phyloP scores from a whole-genome alignment of 2,113 vertebrate species.

The Hymenochirus boettgeri region DNA sequence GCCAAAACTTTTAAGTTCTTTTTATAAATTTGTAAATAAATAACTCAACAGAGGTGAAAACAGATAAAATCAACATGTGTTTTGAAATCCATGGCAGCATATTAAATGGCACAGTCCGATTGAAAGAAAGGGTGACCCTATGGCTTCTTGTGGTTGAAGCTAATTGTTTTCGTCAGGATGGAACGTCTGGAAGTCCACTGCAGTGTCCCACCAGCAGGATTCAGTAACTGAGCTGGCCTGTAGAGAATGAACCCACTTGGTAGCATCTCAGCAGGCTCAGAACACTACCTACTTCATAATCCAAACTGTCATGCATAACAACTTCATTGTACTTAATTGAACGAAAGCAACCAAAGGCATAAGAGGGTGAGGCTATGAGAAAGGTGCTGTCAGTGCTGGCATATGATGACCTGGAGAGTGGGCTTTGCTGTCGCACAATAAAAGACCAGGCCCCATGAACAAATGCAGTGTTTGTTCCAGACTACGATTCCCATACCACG shows the following conservation, averaged over 20 bases:
- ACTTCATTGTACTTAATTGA: slow-evolving; percentile 98
- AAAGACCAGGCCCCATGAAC: slow-evolving; percentile 77
- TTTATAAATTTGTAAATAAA: slow-evolving; percentile 64
- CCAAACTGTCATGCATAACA: slow-evolving; percentile 98
- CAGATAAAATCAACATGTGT: slow-evolving; percentile 65
- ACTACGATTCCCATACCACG: slow-evolving; percentile 78
- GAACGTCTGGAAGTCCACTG: slow-evolving; percentile 77
- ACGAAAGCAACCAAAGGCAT: slow-evolving; percentile 89
- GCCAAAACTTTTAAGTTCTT: slow-evolving; percentile 54
- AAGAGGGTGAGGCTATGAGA: slow-evolving; percentile 80
- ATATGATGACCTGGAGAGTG: slow-evolving; percentile 80
- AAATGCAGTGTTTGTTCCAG: slow-evolving; percentile 79
- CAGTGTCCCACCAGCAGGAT: slow-evolving; percentile 79
- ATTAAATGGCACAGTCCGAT: slow-evolving; percentile 56
- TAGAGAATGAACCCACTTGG: slow-evolving; percentile 82
- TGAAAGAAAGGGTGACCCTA: slow-evolving; percentile 62
- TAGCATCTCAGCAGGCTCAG: slow-evolving; percentile 86
- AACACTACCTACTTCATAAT: slow-evolving; percentile 89
- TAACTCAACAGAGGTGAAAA: slow-evolving; percentile 54
- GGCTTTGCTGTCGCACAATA: slow-evolving; percentile 75
- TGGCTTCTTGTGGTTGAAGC: slow-evolving; percentile 70
- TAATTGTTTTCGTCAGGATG: slow-evolving; percentile 87
- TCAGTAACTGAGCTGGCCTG: slow-evolving; percentile 86
- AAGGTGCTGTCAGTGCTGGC: slow-evolving; percentile 76
- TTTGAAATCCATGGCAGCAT: slow-evolving; percentile 60